These are phyloP conservation scores for Electrona antarctica DNA, from an alignment of 2,113 vertebrate genomes.

Conservation along the genomic window DNA sequence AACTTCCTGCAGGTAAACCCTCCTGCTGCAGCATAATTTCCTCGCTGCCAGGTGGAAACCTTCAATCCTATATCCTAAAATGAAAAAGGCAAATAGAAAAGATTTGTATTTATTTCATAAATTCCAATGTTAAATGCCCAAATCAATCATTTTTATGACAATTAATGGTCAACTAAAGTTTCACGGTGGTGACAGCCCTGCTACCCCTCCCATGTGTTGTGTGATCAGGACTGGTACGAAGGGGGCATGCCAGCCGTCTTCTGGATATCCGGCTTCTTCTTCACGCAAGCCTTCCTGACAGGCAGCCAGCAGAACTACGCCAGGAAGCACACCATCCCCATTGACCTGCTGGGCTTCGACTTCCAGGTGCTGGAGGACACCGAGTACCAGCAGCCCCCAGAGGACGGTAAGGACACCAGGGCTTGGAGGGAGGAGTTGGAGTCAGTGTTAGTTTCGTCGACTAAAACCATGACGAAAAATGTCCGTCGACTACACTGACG, in stretches of 20 bases:
- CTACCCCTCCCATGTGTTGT: neutral
- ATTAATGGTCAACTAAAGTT: no score
- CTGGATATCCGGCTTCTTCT: conserved; percentile 94
- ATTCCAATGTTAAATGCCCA: no score
- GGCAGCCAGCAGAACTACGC: conserved; percentile 91
- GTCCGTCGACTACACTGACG: no score
- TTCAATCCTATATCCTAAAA: no score
- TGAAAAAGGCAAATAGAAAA: no score
- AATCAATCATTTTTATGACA: no score
- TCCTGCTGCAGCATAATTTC: neutral
- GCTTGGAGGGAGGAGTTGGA: neutral
- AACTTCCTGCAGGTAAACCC: conserved; percentile 83
- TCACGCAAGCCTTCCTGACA: conserved; percentile 92
- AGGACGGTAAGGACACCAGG: conserved; percentile 81
- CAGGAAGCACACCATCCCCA: conserved; percentile 87
- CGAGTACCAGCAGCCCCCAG: conserved; percentile 77
- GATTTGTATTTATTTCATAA: no score
- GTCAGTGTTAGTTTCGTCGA: no score
- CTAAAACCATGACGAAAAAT: no score
- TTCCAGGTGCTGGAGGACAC: conserved; percentile 88
- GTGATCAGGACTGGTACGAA: conserved; percentile 84
- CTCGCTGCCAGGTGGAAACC: neutral
- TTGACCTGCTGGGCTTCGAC: conserved; percentile 88
- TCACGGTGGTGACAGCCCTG: no score
- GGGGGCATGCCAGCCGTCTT: conserved; percentile 82